Conservation (phyloP, 2,113 vertebrate genomes). For the Solenodon paradoxus region DNA sequence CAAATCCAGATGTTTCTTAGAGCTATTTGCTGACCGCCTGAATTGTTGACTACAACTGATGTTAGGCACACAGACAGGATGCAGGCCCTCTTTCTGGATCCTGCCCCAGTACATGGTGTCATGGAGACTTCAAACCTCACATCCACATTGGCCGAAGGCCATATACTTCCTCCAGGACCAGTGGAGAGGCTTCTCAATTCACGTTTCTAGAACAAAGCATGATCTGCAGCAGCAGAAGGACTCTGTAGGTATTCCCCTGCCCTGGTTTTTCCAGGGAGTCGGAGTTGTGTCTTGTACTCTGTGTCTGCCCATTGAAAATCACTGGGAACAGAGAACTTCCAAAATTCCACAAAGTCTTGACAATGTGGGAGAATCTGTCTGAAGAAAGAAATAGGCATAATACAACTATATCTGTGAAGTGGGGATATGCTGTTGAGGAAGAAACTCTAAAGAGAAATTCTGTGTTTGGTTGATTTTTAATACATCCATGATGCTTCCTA, state of each 20-base stretch:
- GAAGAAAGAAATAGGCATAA: background rate
- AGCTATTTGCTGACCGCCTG: slow-evolving; percentile 25
- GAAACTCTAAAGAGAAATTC: background rate
- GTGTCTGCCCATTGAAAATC: background rate
- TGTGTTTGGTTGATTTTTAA: background rate
- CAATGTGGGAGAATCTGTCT: background rate
- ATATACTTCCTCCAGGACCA: background rate
- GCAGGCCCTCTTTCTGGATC: background rate
- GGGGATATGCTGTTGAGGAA: background rate
- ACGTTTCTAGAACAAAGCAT: background rate
- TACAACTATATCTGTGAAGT: background rate
- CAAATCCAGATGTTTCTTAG: slow-evolving; percentile 23
- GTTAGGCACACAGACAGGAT: background rate
- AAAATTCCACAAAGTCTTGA: background rate
- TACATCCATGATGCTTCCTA: background rate
- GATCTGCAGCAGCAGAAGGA: background rate
- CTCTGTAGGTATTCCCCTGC: background rate
- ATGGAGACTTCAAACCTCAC: background rate
- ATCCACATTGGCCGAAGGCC: background rate
- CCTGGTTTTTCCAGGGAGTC: background rate
- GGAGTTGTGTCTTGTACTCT: background rate
- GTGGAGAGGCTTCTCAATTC: background rate
- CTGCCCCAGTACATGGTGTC: background rate
- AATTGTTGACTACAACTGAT: background rate
- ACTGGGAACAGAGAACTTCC: background rate